These are phyloP conservation scores for Sphecodes monilicornis DNA, from an alignment of 2,888 invertebrate species.

Conservation along the genomic window DNA sequence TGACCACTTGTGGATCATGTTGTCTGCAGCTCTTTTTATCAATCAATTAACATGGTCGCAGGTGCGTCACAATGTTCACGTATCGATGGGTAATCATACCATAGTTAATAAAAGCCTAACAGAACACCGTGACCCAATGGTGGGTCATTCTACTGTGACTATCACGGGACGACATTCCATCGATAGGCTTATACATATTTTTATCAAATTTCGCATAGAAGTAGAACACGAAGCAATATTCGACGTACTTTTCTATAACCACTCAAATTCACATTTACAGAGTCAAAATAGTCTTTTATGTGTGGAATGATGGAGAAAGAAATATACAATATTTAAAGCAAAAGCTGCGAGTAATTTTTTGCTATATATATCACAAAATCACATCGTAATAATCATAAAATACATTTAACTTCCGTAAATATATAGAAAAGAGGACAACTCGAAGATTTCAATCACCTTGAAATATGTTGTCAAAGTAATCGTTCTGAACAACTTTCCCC, in stretches of 20 bases:
- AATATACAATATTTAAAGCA: no score
- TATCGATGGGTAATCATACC: constrained; percentile 4
- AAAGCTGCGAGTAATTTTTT: no score
- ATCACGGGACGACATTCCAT: not conserved
- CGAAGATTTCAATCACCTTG: no score
- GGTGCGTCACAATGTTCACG: constrained; percentile 7
- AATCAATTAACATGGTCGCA: constrained; percentile 18
- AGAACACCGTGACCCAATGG: constrained; percentile 7
- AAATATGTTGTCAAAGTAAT: no score
- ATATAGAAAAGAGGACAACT: no score
- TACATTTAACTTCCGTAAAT: no score
- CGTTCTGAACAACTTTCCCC: no score
- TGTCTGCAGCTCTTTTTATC: constrained; percentile 10
- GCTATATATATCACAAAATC: no score
- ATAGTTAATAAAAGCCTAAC: constrained; percentile 12
- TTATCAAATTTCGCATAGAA: not conserved
- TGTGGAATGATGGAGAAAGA: no score
- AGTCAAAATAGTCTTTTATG: no score
- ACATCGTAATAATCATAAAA: no score
- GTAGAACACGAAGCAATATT: not conserved
- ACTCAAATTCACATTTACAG: not conserved
- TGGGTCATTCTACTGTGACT: not conserved
- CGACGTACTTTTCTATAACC: not conserved
- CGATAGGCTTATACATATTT: constrained; percentile 1
- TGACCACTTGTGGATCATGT: constrained; percentile 14